Percentiles rank a stretch among this genome's conserved stretches.
These are phyloP conservation scores for Huso huso DNA, from an alignment of 2,797 vertebrate species.

Conservation along the genomic window DNA sequence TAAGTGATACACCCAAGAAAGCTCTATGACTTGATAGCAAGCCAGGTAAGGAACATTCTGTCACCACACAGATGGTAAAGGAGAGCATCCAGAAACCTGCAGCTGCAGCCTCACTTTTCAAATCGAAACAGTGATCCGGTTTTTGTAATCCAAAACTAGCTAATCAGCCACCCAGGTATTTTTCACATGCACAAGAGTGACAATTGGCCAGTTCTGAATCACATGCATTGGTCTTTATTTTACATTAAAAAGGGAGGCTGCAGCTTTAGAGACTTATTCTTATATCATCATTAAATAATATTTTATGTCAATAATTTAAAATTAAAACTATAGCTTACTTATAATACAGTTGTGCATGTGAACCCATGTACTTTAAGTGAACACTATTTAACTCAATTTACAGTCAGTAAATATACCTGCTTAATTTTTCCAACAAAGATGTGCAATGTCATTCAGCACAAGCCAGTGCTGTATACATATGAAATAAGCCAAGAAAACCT, in stretches of 20 bases:
- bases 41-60: conserved; percentile 90
- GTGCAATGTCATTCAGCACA: too few species aligned
- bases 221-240: not conserved
- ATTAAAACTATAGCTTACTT: too few species aligned
- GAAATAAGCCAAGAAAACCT: too few species aligned
- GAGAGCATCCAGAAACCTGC: not conserved
- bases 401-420: too few species aligned
- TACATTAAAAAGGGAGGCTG: not conserved
- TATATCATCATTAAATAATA: too few species aligned
- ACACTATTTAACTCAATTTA: too few species aligned
- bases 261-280: not conserved
- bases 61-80: conserved; percentile 29
- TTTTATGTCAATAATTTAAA: too few species aligned
- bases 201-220: not conserved
- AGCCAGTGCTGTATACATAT: too few species aligned
- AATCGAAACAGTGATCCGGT: not conserved
- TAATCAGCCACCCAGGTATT: not conserved
- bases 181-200: not conserved
- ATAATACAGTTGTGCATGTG: too few species aligned
- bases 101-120: not conserved
- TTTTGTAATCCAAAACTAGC: not conserved
- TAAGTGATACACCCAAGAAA: conserved; percentile 62
- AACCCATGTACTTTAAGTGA: too few species aligned
- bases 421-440: too few species aligned
- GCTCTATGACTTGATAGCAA: conserved; percentile 57